phyloP scores from a whole-genome alignment of 2,888 invertebrate species.

The Mythimna impura region DNA sequence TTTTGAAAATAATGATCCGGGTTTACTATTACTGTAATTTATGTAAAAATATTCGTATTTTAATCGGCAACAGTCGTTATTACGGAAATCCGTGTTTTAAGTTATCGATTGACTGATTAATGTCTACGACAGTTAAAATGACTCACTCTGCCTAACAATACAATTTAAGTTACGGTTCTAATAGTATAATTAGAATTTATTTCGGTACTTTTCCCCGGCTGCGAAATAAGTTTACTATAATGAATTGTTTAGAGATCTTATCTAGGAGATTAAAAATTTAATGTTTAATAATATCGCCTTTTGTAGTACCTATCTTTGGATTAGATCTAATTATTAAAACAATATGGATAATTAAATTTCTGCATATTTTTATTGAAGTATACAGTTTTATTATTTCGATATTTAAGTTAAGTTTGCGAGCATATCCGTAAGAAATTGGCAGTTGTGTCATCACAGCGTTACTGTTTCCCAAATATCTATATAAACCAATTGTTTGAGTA shows the following conservation, averaged over 20 bases:
- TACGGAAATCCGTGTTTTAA: slow-evolving; percentile 67
- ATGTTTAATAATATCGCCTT: slow-evolving; percentile 12
- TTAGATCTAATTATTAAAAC: slow-evolving; percentile 31
- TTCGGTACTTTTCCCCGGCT: slow-evolving; percentile 38
- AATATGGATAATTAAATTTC: slow-evolving; percentile 9
- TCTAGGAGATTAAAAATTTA: slow-evolving; percentile 46
- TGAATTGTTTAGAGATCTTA: slow-evolving; percentile 40
- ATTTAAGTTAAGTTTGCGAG: too few relatives aligned
- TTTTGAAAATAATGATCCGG: slow-evolving; percentile 23
- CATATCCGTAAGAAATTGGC: too few relatives aligned
- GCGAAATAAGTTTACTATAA: slow-evolving; percentile 34
- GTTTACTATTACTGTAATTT: slow-evolving; percentile 28
- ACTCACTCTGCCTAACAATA: slow-evolving; percentile 52
- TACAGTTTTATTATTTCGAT: too few relatives aligned
- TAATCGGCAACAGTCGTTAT: slow-evolving; percentile 52
- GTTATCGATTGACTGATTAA: slow-evolving; percentile 50
- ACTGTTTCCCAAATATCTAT: too few relatives aligned
- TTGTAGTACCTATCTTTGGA: slow-evolving; percentile 9
- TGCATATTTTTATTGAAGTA: background rate
- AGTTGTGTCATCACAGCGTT: too few relatives aligned
- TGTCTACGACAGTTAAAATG: slow-evolving; percentile 36
- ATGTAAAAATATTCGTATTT: slow-evolving; percentile 52
- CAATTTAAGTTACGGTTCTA: slow-evolving; percentile 14
- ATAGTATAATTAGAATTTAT: slow-evolving; percentile 28
- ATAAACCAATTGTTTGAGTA: too few relatives aligned